A percentile compares a stretch with the other conserved stretches of the same genome.
Conservation (phyloP, 2,113 vertebrate genomes). For the Urocolius indicus region DNA sequence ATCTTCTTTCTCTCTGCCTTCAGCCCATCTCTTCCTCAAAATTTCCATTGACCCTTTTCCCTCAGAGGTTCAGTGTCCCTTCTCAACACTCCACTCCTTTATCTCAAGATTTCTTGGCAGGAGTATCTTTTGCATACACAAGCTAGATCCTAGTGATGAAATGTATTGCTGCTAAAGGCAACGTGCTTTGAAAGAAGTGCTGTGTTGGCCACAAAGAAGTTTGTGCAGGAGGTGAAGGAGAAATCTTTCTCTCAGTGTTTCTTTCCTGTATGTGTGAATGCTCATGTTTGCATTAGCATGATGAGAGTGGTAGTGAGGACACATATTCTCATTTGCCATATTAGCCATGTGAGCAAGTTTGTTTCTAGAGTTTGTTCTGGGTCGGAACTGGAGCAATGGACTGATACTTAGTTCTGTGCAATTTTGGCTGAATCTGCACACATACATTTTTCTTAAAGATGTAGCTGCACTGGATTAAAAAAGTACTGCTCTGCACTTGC, state of each 20-base stretch:
- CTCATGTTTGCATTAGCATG: background rate
- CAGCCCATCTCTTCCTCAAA: background rate
- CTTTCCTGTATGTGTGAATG: background rate
- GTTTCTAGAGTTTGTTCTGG: background rate
- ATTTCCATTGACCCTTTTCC: constrained; percentile 17
- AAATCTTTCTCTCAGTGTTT: background rate
- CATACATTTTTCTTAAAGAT: background rate
- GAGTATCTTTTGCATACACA: background rate
- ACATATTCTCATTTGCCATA: accelerated
- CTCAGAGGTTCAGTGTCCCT: background rate
- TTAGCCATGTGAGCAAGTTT: accelerated
- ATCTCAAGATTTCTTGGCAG: constrained; percentile 20
- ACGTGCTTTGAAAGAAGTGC: background rate
- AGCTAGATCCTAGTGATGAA: background rate
- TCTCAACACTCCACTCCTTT: background rate
- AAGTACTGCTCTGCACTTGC: background rate
- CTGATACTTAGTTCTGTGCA: background rate
- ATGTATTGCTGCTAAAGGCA: background rate
- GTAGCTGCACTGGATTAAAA: background rate
- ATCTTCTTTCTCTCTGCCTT: background rate
- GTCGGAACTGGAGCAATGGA: background rate
- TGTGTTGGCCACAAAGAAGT: background rate
- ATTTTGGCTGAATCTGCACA: background rate
- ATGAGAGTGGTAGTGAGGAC: background rate
- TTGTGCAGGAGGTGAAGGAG: background rate